These are phyloP conservation scores for Poecilia picta DNA, from an alignment of 2,797 vertebrate genomes.

Conservation along the genomic window DNA sequence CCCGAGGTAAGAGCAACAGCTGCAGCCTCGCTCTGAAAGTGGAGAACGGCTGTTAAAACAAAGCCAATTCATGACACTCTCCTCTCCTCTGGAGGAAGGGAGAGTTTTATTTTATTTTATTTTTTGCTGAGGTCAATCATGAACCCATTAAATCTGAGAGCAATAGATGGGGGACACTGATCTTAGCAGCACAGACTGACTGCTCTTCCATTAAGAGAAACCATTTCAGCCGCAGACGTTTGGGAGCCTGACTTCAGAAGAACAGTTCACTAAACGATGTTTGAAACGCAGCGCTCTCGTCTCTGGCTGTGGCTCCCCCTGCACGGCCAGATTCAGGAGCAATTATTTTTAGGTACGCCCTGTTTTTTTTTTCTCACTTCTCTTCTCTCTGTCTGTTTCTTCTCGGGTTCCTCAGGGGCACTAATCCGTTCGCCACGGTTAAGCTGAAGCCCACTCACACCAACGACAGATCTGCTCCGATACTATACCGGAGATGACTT, in stretches of 20 bases:
- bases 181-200: constrained; percentile 39
- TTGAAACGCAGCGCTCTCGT: constrained; percentile 29
- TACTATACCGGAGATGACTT: constrained; percentile 47
- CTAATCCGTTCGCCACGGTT: constrained; percentile 95
- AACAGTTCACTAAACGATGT: constrained; percentile 43
- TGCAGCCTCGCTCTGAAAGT: not conserved
- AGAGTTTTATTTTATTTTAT: constrained; percentile 15
- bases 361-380: not conserved
- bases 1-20: constrained; percentile 69
- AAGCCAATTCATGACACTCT: not conserved
- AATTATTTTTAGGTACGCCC: not conserved
- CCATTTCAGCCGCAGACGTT: constrained; percentile 41
- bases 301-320: constrained; percentile 10
- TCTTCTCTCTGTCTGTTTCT: constrained; percentile 6
- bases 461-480: constrained; percentile 89
- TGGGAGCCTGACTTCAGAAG: constrained; percentile 41
- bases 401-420: constrained; percentile 81
- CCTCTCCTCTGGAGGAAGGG: constrained; percentile 8
- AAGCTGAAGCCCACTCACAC: constrained; percentile 92
- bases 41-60: constrained; percentile 7
- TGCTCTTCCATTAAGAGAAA: constrained; percentile 54
- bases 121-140: constrained; percentile 39
- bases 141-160: constrained; percentile 36
- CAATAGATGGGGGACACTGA: constrained; percentile 36
- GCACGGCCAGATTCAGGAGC: not conserved